A percentile compares a stretch with the other conserved stretches of the same genome.
These are phyloP conservation scores for Frieseomelitta varia DNA, from an alignment of 1,140 invertebrate species.

Conservation along the genomic window DNA sequence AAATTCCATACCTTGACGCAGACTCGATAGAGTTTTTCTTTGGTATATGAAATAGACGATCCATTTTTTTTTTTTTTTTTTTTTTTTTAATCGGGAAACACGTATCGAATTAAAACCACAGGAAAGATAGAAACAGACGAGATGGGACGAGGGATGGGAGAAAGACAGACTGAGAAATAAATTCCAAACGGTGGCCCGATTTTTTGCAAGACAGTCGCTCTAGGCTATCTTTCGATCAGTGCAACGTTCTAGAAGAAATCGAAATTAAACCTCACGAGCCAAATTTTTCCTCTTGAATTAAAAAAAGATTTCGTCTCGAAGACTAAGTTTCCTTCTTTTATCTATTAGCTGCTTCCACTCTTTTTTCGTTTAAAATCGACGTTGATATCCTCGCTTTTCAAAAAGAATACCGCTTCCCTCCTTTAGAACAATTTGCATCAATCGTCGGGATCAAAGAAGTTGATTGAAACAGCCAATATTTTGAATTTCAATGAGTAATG, in stretches of 20 bases:
- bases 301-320: not conserved
- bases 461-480: not conserved
- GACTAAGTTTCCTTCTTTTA: no score
- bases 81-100: no score
- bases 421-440: not conserved
- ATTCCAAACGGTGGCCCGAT: slow-evolving; percentile 12
- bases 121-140: not conserved
- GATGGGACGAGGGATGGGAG: not conserved
- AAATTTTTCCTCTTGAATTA: not conserved
- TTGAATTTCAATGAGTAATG: not conserved
- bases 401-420: not conserved
- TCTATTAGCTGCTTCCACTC: no score
- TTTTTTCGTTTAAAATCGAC: no score
- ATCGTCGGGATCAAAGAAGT: not conserved
- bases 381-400: no score
- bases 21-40: not conserved
- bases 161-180: not conserved
- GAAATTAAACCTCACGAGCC: slow-evolving; percentile 15
- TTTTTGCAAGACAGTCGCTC: slow-evolving; percentile 13
- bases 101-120: not conserved
- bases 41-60: not conserved
- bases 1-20: not conserved
- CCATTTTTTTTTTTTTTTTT: not conserved
- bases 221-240: slow-evolving; percentile 5
- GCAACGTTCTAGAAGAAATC: slow-evolving; percentile 2